Base-by-base conservation (phyloP, 2,113 vertebrate genomes). In the Azemiops feae region DNA sequence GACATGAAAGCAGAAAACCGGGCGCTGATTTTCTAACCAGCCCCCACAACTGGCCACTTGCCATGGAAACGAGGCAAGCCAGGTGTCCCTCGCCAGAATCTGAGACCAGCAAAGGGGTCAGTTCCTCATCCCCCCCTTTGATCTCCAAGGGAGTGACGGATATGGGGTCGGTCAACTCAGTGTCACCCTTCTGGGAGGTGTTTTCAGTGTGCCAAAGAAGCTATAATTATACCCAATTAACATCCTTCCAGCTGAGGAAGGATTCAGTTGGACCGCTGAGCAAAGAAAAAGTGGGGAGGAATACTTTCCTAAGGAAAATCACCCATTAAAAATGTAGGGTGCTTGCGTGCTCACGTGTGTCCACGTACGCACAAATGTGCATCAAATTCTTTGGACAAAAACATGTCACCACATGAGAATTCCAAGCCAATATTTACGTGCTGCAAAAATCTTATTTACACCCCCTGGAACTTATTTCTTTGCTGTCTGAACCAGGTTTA, bases 221-320 rank as follows among this genome's bases (percentile, higher is more conserved):
- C 85, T 95, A 34, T 93, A 95, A 95, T 96, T 95, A 95, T 94
- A 94, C 91, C 93, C 93, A 96, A 95, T 96, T 95, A 96, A 91
- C 87, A 93, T 85, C 86, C 87, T 54, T 92, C 60, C 1, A 87
- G 88, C 85, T 94, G 55, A 85, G 85, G 91, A 94, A 95, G 86
- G 92, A 58, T 43, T 85, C 94, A 9, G 93, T 89, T 94, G 91
- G 87, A 43, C 92, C 52, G 58, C 43, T 88, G 94, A 92, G 88
- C 0, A 0, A 8, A 55, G 81, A 91, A 85, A 92, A 81, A 45
- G 69, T 60, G 55, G 30, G 14, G 53, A 27, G 11, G 20, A 85
- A 4, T 88, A 27, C 16, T 45, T 88, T 87, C 6, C 89, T 93
- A 87, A 39, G 91, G 93, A 95, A 91, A 93, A 89, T 96, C 92